Evolutionary conservation across 1,140 invertebrate species (phyloP).

Genomic region (Bombus cullumanus): DNA sequence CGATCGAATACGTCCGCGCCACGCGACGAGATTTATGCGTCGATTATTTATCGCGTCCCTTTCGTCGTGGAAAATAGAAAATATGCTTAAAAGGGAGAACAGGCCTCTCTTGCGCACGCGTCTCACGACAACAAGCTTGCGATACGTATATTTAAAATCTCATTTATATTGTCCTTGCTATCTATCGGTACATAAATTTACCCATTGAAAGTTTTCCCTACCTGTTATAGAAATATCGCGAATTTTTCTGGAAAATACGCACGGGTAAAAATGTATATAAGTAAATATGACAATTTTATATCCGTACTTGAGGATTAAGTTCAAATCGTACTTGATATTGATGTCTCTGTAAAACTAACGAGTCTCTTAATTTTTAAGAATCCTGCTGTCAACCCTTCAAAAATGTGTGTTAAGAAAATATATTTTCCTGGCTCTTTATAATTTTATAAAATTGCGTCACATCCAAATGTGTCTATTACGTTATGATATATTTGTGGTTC

Average conservation of each 20-base stretch:
- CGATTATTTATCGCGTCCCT: constrained; percentile 66
- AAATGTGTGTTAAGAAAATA: no score
- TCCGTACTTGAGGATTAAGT: no score
- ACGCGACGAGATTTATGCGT: constrained; percentile 68
- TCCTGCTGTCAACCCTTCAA: no score
- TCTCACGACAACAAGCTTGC: constrained; percentile 39
- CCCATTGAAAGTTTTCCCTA: constrained; percentile 43
- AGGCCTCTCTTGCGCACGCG: constrained; percentile 5
- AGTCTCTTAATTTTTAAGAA: background rate
- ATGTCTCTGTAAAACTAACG: background rate
- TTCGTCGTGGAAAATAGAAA: constrained; percentile 64
- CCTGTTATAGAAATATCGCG: constrained; percentile 43
- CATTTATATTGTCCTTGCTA: constrained; percentile 76
- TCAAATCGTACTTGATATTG: no score
- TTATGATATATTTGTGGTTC: no score
- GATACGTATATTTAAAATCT: constrained; percentile 77
- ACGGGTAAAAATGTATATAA: background rate
- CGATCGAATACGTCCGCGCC: constrained; percentile 68
- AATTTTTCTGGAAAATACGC: background rate
- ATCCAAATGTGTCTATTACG: no score
- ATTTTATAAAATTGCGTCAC: no score
- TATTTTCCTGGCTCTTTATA: no score
- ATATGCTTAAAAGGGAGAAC: constrained; percentile 60
- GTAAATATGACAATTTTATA: background rate
- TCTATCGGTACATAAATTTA: constrained; percentile 77